These are phyloP conservation scores for Lepus europaeus DNA, from an alignment of 2,113 vertebrate genomes.

Conservation along the genomic window DNA sequence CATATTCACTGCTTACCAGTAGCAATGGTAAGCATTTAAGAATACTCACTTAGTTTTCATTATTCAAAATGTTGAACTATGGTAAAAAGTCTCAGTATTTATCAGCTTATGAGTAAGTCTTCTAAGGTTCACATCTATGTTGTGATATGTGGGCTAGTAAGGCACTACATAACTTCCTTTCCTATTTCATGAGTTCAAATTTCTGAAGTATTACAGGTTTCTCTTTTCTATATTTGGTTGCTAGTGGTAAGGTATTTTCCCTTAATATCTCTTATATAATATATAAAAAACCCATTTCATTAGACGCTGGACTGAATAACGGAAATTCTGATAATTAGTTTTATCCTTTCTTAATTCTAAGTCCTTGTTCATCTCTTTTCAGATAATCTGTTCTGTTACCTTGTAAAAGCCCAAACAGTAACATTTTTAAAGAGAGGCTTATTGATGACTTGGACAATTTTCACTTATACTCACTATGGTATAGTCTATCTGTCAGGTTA, in stretches of 20 bases:
- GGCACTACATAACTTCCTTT: not conserved
- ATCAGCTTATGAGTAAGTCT: not conserved
- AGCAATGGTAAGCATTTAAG: not conserved
- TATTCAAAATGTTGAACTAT: not conserved
- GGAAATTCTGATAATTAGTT: not conserved
- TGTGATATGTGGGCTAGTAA: not conserved
- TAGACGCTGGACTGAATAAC: not conserved
- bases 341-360: slow-evolving; percentile 25
- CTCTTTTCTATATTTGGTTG: not conserved
- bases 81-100: not conserved
- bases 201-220: not conserved
- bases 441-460: not conserved
- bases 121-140: not conserved
- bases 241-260: not conserved
- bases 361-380: not conserved
- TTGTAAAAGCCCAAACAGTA: not conserved
- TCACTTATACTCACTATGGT: not conserved
- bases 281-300: not conserved
- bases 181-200: not conserved
- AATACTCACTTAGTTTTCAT: not conserved
- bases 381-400: not conserved
- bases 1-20: not conserved
- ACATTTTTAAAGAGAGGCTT: not conserved
- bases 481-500: not conserved
- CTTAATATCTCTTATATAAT: not conserved